phyloP scores from a whole-genome alignment of 2,797 vertebrate species.

The Prionace glauca region DNA sequence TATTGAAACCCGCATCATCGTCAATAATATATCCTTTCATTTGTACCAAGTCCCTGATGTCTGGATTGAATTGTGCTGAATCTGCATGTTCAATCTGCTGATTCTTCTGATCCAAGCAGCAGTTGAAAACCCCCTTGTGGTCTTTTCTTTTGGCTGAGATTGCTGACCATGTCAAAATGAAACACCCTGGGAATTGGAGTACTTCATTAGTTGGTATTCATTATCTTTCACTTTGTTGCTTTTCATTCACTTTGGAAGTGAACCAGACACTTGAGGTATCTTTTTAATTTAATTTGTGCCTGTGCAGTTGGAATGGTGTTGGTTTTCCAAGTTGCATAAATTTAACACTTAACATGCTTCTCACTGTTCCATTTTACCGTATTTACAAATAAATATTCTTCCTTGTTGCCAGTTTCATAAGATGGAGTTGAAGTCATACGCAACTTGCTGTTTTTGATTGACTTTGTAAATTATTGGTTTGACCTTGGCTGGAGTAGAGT shows the following conservation, averaged over 20 bases:
- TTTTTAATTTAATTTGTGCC: conserved; percentile 10
- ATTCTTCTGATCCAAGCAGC: neutral
- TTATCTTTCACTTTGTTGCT: conserved; percentile 28
- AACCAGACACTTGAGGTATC: neutral
- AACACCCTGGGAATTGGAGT: neutral
- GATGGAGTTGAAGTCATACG: neutral
- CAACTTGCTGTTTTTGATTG: neutral
- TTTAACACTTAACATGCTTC: neutral
- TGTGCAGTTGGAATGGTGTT: neutral
- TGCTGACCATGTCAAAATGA: conserved; percentile 3
- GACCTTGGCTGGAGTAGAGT: neutral
- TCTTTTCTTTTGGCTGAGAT: neutral
- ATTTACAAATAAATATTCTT: neutral
- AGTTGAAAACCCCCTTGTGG: neutral
- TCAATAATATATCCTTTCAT: neutral
- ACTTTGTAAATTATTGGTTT: neutral
- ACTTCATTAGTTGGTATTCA: conserved; percentile 20
- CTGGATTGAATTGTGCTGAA: conserved; percentile 17
- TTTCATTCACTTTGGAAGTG: conserved; percentile 4
- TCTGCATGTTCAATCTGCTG: conserved; percentile 20
- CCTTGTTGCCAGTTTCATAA: neutral
- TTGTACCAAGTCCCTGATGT: neutral
- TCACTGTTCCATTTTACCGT: neutral
- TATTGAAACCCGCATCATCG: neutral
- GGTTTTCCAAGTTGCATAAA: neutral